A percentile compares a stretch with the other conserved stretches of the same genome.
phyloP scores from a whole-genome alignment of 2,113 vertebrate genomes.

The Chionomys nivalis region DNA sequence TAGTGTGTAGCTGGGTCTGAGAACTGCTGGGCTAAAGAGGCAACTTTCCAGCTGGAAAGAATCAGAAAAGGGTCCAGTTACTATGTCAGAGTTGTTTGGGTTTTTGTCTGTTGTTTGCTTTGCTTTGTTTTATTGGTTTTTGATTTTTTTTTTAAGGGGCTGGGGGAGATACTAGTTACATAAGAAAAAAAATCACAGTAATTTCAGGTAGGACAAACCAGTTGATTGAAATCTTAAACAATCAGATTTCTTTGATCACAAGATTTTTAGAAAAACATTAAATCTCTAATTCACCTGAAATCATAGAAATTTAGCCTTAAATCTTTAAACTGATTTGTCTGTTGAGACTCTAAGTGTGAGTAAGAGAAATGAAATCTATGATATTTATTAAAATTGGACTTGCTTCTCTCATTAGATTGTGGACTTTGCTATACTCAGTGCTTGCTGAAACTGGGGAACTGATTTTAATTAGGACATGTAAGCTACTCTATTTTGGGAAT shows the following conservation, averaged over 20 bases:
- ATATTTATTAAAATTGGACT: not conserved
- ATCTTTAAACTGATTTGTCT: not conserved
- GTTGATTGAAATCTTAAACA: slow-evolving; percentile 1
- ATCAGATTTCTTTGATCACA: slow-evolving; percentile 22
- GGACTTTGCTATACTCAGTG: not conserved
- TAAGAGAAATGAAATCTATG: not conserved
- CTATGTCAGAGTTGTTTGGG: not conserved
- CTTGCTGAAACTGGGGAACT: not conserved
- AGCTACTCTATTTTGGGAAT: not conserved
- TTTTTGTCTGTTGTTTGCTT: not conserved
- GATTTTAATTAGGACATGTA: not conserved
- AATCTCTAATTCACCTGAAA: slow-evolving; percentile 1
- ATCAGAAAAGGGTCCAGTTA: not conserved
- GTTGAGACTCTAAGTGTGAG: not conserved
- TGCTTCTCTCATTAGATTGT: not conserved
- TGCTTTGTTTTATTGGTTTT: not conserved
- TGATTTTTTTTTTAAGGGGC: not conserved
- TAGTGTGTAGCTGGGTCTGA: not conserved
- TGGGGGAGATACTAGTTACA: not conserved
- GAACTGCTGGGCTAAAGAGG: not conserved
- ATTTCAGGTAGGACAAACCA: slow-evolving; percentile 21
- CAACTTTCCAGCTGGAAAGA: slow-evolving; percentile 53
- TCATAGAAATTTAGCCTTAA: not conserved
- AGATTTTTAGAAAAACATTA: not conserved
- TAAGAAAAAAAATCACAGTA: not conserved